A percentile compares a stretch with the other conserved stretches of the same genome.
phyloP scores from a whole-genome alignment of 1,140 invertebrate genomes.

The Euwallacea similis region DNA sequence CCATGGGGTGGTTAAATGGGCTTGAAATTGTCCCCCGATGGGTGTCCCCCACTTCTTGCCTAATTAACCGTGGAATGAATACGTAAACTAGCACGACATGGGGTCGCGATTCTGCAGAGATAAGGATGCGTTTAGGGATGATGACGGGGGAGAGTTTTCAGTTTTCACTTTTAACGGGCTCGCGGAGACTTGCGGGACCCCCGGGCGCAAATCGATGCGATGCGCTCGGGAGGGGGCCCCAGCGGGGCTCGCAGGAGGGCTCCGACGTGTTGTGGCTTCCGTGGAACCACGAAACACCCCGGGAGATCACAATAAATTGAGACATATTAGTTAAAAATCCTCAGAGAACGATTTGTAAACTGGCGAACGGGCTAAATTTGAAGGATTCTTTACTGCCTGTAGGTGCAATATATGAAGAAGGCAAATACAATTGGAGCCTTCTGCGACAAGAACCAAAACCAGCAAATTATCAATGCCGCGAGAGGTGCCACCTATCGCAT shows the following conservation, averaged over 20 bases:
- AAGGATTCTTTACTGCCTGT: no score
- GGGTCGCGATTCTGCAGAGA: neutral
- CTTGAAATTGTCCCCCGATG: slow-evolving; percentile 53
- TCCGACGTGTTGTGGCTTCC: slow-evolving; percentile 16
- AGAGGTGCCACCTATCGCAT: no score
- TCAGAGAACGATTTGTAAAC: no score
- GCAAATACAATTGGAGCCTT: no score
- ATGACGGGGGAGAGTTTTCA: neutral
- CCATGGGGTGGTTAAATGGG: slow-evolving; percentile 52
- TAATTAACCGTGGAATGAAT: slow-evolving; percentile 54
- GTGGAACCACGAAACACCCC: neutral
- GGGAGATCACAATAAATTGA: no score
- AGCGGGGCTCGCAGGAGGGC: slow-evolving; percentile 18
- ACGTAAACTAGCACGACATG: slow-evolving; percentile 11
- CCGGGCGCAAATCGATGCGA: slow-evolving; percentile 21
- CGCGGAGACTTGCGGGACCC: neutral
- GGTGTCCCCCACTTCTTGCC: slow-evolving; percentile 41
- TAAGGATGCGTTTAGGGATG: neutral
- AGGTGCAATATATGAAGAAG: no score
- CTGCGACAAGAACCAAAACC: no score
- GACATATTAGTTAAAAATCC: no score
- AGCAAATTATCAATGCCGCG: no score
- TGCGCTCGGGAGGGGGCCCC: slow-evolving; percentile 21
- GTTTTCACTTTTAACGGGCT: slow-evolving; percentile 12
- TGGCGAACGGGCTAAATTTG: no score